Evolutionary conservation across 2,888 invertebrate species (phyloP), one percentile per base, ranked within the genome.

Genomic region (Lasioglossum morio): DNA sequence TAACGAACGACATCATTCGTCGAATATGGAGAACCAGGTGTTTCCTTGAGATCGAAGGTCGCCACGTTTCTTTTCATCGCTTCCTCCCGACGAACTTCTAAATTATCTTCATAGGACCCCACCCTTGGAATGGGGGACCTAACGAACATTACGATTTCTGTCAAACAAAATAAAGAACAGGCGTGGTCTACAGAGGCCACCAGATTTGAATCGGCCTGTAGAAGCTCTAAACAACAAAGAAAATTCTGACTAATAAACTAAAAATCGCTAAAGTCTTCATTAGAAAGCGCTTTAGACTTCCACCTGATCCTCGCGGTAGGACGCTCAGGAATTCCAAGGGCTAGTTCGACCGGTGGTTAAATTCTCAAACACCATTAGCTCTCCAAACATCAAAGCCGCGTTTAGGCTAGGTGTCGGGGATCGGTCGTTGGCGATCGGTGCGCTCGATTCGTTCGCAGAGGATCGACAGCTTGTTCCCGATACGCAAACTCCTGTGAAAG

Each of bases 21-120:
- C 87, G 87, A 85, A 91, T 85, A 91, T 85, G 91, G 88, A 80
- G 79, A 90, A 83, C 79, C 83, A 81, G 84, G 77, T 83, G 87
- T 91, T 87, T 90, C 88, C 88, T 85, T 88, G 90, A 91, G 90
- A 90, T 89, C 89, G 92, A 91, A 91, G 91, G 88, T 90, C 90
- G 84, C 75, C 77, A 40, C 74, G 73, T 63, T 79, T 70, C 80
- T 72, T 73, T 75, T 72, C 79, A 80, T 40, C 73, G 69, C 34
- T 34, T 69, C 40, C 43, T 27, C 40, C 57, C 48, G n/a, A 72
- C 48, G 53, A 74, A 16, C 30, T n/a, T 30, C 23, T 37, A 5
- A 40, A 48, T 37, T 40, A 53, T 37, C 10, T 10, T 10, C 2
- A 2, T 16, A 30, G 63, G 16, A 63, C 7, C 30, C 10, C 53